phyloP scores from a whole-genome alignment of 1,140 invertebrate species.

The Zaprionus nigranus region DNA sequence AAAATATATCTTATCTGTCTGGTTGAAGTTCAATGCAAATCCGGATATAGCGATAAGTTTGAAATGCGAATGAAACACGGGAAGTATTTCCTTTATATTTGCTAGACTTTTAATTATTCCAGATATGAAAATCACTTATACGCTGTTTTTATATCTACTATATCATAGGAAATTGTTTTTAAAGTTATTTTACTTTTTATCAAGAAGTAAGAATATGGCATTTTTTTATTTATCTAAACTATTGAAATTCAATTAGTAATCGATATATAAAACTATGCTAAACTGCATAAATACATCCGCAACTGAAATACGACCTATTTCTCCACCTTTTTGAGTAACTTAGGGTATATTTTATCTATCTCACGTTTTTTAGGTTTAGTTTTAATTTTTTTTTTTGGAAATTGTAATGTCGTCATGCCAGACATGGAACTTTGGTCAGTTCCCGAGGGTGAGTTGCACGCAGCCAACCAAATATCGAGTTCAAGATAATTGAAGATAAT shows the following conservation, averaged over 20 bases:
- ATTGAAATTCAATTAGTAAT: background rate
- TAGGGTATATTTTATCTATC: too few relatives aligned
- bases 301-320: background rate
- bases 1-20: background rate
- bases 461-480: background rate
- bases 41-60: too few relatives aligned
- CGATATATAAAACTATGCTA: background rate
- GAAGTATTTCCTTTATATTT: background rate
- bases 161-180: too few relatives aligned
- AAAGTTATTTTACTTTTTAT: background rate
- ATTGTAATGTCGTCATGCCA: background rate
- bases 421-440: background rate
- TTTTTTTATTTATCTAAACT: background rate
- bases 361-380: background rate
- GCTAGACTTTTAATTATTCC: too few relatives aligned
- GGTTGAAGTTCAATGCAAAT: background rate
- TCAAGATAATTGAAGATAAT: slow-evolving; percentile 12
- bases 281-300: too few relatives aligned
- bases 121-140: too few relatives aligned
- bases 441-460: background rate
- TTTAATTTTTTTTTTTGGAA: background rate
- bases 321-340: background rate
- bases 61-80: background rate
- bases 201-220: background rate
- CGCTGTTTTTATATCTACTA: too few relatives aligned